These are phyloP conservation scores for Tolmerus cingulatus DNA, from an alignment of 2,888 invertebrate genomes.

Conservation along the genomic window DNA sequence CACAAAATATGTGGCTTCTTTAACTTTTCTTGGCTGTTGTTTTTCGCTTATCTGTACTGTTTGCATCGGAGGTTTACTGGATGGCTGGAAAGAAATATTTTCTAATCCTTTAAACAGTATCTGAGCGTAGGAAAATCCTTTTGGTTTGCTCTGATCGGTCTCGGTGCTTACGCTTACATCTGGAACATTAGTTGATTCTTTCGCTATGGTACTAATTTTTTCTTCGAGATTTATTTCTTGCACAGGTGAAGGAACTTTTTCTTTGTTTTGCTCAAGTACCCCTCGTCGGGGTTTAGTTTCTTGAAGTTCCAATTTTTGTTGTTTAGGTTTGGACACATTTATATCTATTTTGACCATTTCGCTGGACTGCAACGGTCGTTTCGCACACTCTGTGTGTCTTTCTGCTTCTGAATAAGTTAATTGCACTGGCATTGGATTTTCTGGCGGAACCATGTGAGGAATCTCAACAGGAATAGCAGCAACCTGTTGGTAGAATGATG, in stretches of 20 bases:
- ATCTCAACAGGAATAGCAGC: constrained; percentile 41
- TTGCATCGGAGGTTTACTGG: constrained; percentile 58
- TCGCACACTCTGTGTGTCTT: not conserved
- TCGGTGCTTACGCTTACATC: not conserved
- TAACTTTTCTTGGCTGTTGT: not conserved
- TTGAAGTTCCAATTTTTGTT: not conserved
- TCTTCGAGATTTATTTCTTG: not conserved
- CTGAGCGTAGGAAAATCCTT: constrained; percentile 70
- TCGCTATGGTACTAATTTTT: not conserved
- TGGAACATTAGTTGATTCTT: not conserved
- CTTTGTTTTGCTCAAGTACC: not conserved
- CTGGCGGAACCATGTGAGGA: constrained; percentile 13
- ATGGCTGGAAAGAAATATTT: constrained; percentile 67
- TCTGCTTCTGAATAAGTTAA: not conserved
- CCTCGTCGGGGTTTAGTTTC: not conserved
- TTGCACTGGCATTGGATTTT: constrained; percentile 45
- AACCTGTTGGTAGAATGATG: constrained; percentile 49
- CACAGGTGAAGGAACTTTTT: not conserved
- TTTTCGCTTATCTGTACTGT: not conserved
- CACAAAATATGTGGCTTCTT: not conserved
- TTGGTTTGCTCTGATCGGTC: constrained; percentile 14
- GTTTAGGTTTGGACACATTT: not conserved
- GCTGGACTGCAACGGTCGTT: not conserved
- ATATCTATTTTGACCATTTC: not conserved
- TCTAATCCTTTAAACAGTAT: constrained; percentile 73